Evolutionary conservation across 2,888 invertebrate species (phyloP).

Genomic region (Smittia aterrima): DNA sequence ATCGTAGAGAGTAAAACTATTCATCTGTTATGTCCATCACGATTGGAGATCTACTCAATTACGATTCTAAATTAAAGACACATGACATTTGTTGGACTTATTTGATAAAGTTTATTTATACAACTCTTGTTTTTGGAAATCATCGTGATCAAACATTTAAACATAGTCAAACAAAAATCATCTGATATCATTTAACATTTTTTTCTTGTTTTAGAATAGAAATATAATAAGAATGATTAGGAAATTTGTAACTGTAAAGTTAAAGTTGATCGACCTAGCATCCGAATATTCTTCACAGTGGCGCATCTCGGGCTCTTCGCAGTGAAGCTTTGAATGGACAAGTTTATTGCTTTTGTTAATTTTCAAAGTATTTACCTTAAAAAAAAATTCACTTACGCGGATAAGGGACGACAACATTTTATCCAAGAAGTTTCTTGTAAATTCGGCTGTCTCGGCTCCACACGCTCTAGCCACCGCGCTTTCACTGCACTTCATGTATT

Average conservation of each 20-base stretch:
- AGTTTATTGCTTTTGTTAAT: background rate
- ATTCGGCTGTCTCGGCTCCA: slow-evolving; percentile 67
- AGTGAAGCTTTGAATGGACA: slow-evolving; percentile 12
- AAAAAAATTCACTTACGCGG: slow-evolving; percentile 60
- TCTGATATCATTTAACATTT: no score
- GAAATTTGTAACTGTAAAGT: background rate
- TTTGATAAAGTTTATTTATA: background rate
- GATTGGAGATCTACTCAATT: slow-evolving; percentile 1
- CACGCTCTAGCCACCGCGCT: slow-evolving; percentile 64
- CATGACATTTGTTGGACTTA: background rate
- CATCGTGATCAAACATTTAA: background rate
- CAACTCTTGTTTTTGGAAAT: background rate
- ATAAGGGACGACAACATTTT: slow-evolving; percentile 70
- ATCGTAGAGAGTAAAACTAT: no score
- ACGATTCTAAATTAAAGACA: background rate
- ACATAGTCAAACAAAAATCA: background rate
- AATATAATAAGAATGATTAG: background rate
- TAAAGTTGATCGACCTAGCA: background rate
- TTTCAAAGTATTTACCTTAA: background rate
- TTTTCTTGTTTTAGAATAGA: background rate
- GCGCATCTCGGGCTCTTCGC: slow-evolving; percentile 7
- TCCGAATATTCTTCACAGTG: slow-evolving; percentile 26
- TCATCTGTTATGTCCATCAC: background rate
- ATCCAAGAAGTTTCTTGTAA: slow-evolving; percentile 68
- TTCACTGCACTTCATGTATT: slow-evolving; percentile 69